Conservation (phyloP, 2,797 vertebrate genomes). For the Dermochelys coriacea region DNA sequence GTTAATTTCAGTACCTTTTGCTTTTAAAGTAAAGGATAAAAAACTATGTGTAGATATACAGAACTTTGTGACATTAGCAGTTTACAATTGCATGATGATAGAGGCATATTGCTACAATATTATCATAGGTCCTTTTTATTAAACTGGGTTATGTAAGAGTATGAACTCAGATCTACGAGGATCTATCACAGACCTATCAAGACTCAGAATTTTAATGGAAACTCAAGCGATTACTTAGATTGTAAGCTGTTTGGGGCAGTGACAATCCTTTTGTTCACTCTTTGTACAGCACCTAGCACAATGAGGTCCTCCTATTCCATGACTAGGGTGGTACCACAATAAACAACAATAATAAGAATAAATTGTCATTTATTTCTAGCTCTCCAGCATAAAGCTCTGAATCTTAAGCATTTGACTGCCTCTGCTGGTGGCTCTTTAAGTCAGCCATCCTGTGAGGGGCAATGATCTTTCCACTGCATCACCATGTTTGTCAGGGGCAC, state of each 20-base stretch:
- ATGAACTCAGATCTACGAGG: not conserved
- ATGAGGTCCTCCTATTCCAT: not conserved
- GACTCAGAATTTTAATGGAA: not conserved
- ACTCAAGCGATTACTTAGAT: not conserved
- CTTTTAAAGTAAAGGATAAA: not conserved
- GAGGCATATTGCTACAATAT: not conserved
- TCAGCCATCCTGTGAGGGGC: not conserved
- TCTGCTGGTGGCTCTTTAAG: not conserved
- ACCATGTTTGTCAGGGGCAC: too few species aligned
- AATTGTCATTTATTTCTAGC: not conserved
- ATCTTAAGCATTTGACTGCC: not conserved
- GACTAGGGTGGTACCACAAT: not conserved
- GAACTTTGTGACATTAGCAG: rapidly evolving
- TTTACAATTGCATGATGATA: not conserved
- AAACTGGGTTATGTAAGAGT: not conserved
- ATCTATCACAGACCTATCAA: not conserved
- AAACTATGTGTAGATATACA: not conserved
- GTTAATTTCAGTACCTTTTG: not conserved
- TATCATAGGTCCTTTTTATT: rapidly evolving
- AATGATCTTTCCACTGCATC: not conserved
- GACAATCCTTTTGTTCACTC: not conserved
- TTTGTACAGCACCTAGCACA: not conserved
- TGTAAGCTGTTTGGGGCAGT: not conserved
- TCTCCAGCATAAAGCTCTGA: not conserved
- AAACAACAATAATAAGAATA: not conserved